Evolutionary conservation across 1,140 invertebrate genomes (phyloP).

Genomic region (Macrosteles quadrilineatus): DNA sequence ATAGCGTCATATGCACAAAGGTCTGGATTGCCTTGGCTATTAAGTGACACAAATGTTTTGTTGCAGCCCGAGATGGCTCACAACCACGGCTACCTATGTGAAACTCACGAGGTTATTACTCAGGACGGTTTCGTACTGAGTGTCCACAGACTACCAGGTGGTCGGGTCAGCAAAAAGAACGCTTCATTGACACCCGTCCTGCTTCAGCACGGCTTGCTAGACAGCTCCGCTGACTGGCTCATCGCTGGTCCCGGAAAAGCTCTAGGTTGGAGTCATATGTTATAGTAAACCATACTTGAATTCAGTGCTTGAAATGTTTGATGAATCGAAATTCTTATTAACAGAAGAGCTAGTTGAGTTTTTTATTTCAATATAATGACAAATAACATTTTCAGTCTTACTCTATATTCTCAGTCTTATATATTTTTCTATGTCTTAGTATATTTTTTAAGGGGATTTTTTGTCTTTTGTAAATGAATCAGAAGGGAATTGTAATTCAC

Average conservation of each 20-base stretch:
- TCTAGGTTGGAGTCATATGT: constrained; percentile 59
- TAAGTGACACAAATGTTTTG: background rate
- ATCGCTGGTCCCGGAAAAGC: constrained; percentile 61
- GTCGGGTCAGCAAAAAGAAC: constrained; percentile 22
- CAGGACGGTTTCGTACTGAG: constrained; percentile 73
- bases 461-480: too few species aligned
- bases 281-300: constrained; percentile 15
- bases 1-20: too few species aligned
- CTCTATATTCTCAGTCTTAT: too few species aligned
- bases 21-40: too few species aligned
- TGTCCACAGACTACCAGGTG: constrained; percentile 68
- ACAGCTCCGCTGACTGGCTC: constrained; percentile 66
- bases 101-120: constrained; percentile 65
- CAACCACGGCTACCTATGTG: constrained; percentile 64
- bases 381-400: too few species aligned
- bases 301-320: too few species aligned
- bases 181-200: constrained; percentile 55
- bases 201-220: constrained; percentile 70
- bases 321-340: too few species aligned
- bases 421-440: too few species aligned
- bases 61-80: constrained; percentile 61
- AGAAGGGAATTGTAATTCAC: too few species aligned
- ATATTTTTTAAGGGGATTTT: too few species aligned
- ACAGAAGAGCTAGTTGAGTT: too few species aligned
- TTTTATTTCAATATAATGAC: too few species aligned